Evolutionary conservation across 2,113 vertebrate genomes (phyloP).

Genomic region (Penelope pileata): DNA sequence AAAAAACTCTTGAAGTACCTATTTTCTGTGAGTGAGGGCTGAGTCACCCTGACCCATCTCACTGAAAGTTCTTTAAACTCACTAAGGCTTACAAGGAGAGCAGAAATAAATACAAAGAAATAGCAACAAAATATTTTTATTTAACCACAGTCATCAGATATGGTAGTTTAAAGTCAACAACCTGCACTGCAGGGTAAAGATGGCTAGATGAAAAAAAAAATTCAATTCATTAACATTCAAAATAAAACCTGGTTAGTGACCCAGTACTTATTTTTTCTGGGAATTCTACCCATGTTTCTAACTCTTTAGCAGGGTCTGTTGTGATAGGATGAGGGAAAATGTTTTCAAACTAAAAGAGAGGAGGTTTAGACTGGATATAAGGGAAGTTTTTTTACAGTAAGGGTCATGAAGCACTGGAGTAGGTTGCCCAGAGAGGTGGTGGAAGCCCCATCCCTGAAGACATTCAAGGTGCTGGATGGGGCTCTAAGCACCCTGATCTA

Average conservation of each 20-base stretch:
- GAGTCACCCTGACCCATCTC: neutral
- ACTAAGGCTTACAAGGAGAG: neutral
- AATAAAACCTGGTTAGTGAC: neutral
- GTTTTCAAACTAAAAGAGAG: too few species aligned
- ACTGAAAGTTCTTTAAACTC: neutral
- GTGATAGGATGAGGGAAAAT: too few species aligned
- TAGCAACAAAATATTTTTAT: neutral
- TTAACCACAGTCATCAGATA: neutral
- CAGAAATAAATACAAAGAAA: constrained; percentile 4
- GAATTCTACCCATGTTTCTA: neutral
- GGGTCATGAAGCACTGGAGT: too few species aligned
- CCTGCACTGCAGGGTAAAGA: neutral
- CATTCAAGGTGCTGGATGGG: too few species aligned
- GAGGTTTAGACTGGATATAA: too few species aligned
- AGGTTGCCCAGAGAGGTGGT: too few species aligned
- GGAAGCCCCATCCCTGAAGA: too few species aligned
- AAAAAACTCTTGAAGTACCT: neutral
- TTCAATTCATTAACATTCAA: neutral
- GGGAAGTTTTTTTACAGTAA: too few species aligned
- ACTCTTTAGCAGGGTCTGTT: too few species aligned
- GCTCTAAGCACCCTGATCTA: too few species aligned
- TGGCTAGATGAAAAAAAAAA: neutral
- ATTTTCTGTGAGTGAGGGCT: neutral
- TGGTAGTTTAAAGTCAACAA: neutral
- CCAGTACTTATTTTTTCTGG: neutral